These are phyloP conservation scores for Omphaloscelis lunosa DNA, from an alignment of 2,888 invertebrate genomes.

Conservation along the genomic window DNA sequence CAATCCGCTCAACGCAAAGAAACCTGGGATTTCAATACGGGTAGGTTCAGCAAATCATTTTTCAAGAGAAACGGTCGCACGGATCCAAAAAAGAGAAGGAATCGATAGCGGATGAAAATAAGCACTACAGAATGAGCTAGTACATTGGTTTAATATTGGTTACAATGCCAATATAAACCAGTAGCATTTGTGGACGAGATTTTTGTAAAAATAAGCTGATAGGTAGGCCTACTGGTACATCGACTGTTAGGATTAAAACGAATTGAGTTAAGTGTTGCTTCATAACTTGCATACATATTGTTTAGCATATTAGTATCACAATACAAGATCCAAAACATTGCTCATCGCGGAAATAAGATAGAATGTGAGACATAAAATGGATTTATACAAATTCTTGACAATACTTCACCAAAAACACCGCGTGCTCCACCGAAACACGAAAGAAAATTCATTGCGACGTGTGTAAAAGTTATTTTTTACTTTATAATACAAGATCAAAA, in stretches of 20 bases:
- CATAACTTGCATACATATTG: not conserved
- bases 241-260: not conserved
- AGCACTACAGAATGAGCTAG: constrained; percentile 10
- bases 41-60: not conserved
- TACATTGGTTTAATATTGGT: constrained; percentile 5
- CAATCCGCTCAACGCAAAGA: not conserved
- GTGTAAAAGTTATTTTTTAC: not conserved
- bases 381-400: not conserved
- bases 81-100: not conserved
- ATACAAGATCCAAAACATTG: not conserved
- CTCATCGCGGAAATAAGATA: not conserved
- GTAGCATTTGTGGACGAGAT: not conserved
- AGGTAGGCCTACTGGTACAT: too few relatives aligned
- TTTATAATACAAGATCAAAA: not conserved
- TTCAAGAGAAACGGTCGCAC: not conserved
- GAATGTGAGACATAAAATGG: not conserved
- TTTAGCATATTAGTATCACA: not conserved
- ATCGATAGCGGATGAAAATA: constrained; percentile 34
- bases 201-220: not conserved
- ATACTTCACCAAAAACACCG: constrained; percentile 8
- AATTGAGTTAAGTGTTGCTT: not conserved
- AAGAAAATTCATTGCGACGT: constrained; percentile 24
- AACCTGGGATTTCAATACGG: not conserved
- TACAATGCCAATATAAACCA: not conserved
- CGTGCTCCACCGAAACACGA: not conserved